Conservation (phyloP, 2,888 invertebrate genomes). For the Cerastis leucographa region DNA sequence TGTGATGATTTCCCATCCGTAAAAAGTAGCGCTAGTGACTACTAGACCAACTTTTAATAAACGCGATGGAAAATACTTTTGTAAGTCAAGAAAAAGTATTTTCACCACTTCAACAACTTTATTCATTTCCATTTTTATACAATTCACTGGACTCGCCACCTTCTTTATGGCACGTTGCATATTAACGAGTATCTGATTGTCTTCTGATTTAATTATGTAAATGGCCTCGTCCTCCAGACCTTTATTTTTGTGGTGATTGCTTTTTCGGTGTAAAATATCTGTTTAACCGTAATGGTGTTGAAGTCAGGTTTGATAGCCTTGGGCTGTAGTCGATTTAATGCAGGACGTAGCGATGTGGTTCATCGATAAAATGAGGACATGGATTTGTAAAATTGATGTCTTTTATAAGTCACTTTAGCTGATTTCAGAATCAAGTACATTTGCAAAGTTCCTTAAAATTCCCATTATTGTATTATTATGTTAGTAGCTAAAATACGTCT, state of each 20-base stretch:
- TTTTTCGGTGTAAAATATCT: conserved; percentile 49
- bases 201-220: conserved; percentile 61
- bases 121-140: conserved; percentile 23
- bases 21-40: background rate
- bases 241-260: conserved; percentile 56
- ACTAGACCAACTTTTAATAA: background rate
- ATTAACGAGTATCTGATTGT: conserved; percentile 52
- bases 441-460: background rate
- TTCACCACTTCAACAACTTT: conserved; percentile 13
- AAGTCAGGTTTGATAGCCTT: conserved; percentile 22
- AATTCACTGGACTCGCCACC: conserved; percentile 7
- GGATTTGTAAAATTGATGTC: background rate
- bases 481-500: no score
- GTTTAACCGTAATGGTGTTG: conserved; percentile 43
- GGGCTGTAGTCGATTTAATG: conserved; percentile 13
- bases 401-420: background rate
- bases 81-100: conserved; percentile 1
- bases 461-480: no score
- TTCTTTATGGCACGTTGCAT: conserved; percentile 19
- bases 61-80: background rate
- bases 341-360: background rate
- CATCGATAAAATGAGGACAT: conserved; percentile 2
- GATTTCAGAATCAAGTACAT: background rate
- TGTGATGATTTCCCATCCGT: no score
- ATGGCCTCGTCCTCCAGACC: conserved; percentile 35